A percentile compares a stretch with the other conserved stretches of the same genome.
Evolutionary conservation across 1,140 invertebrate species (phyloP).

Genomic region (Anoplolepis gracilipes): DNA sequence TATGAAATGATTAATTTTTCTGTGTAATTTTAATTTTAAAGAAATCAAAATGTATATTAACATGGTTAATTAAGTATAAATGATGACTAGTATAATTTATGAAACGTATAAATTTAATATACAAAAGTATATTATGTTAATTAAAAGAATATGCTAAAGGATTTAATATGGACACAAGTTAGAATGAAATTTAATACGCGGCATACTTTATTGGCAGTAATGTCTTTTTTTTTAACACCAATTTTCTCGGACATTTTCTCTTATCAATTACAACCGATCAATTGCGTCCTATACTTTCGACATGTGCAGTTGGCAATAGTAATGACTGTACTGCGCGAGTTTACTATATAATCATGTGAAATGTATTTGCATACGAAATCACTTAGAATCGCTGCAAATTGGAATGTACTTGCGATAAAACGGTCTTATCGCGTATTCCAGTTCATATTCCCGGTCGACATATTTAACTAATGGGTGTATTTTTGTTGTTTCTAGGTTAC

Average conservation of each 20-base stretch:
- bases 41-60: too few species aligned
- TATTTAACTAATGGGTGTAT: slow-evolving; percentile 40
- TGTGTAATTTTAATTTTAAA: too few species aligned
- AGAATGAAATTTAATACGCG: background rate
- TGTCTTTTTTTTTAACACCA: slow-evolving; percentile 26
- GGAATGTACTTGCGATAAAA: slow-evolving; percentile 45
- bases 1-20: background rate
- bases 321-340: slow-evolving; percentile 20
- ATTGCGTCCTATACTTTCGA: slow-evolving; percentile 60
- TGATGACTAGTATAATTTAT: too few species aligned
- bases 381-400: slow-evolving; percentile 56
- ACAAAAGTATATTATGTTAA: too few species aligned
- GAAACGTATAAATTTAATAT: too few species aligned
- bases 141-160: background rate
- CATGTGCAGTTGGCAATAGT: slow-evolving; percentile 60
- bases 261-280: slow-evolving; percentile 66
- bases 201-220: slow-evolving; percentile 52
- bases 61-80: too few species aligned
- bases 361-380: slow-evolving; percentile 70
- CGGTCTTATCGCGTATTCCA: slow-evolving; percentile 32
- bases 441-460: background rate
- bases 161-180: background rate
- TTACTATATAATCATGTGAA: slow-evolving; percentile 55
- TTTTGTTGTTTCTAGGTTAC: slow-evolving; percentile 89
- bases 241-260: slow-evolving; percentile 56